Evolutionary conservation across 2,113 vertebrate genomes (phyloP), one percentile per base, ranked within the genome.

Genomic region (Bucco capensis): DNA sequence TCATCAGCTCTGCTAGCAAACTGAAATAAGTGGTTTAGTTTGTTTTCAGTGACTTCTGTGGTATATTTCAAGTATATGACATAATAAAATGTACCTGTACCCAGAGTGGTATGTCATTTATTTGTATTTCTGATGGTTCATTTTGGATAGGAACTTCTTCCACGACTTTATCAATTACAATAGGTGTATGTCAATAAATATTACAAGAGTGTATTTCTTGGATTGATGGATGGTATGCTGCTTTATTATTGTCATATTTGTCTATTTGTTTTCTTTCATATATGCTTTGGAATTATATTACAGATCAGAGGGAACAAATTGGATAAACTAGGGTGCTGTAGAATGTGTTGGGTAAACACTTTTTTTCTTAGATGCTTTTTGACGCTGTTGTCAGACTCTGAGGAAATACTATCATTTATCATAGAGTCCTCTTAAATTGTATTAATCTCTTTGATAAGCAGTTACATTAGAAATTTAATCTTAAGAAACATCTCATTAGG

Each of bases 171-270:
- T 83, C 64, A 81, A 69, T 84, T 93, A 76, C 67, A 74, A 72
- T 44, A 84, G 69, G 27, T 95, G 42, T 83, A 65, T 78, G 65
- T 86, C 92, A 83, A 82, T 74, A 94, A 77, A 69, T 74, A 35
- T 53, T 91, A 84, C 88, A 94, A 88, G 92, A 14, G 64, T 85
- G 83, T 92, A 51, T 94, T 84, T 81, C 71, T 53, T 31, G 27
- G 67, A 73, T 79, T 94, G 83, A 89, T 93, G 79, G 76, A 93
- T 95, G 78, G 40, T 35, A 40, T 62, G 58, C 40, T 71, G 69
- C 93, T 95, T 93, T 78, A 90, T 92, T 95, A 76, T 90, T 96
- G 84, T 71, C 84, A 77, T 85, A 91, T 74, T 91, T 93, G 61
- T 50, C 25, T 87, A 50, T 92, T 84, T 91, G 38, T 31, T 96